Base-by-base conservation (phyloP, 1,140 invertebrate genomes). In the Leptonema lineaticorne region DNA sequence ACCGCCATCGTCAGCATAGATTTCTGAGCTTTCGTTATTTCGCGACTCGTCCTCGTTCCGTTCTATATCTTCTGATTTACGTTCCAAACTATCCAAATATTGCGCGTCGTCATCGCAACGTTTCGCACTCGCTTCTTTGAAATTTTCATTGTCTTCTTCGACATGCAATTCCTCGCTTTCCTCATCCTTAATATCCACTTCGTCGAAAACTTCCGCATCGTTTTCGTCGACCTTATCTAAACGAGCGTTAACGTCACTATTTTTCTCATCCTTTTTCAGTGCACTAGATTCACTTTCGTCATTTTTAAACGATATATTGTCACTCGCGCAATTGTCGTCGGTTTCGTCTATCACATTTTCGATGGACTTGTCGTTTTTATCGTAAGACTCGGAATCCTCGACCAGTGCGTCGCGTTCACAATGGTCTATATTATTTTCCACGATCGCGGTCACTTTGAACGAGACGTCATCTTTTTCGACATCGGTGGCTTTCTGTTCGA, bases 401-500 rank as follows among this genome's bases (percentile, higher is more conserved):
- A 63, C 27, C 14, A 16, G 63, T 4, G 60, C 48, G 72, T 68
- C 53, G 48, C 58, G 1, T 22, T 67, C 67, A 59, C 65, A 68
- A 68, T 70, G 16, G 71, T 74, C 30, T 69, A 41, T 27, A 53
- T 66, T 69, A 46, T 53, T 53, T 26, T 53, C 50, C 5, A 18
- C n/a, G 3, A 48, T 18, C 1, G 46, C 6, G 16, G 11, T 41
- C 11, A 16, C 2, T 41, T 41, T 16, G 37, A 11, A 11, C 9
- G 37, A 16, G 3, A 48, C 14, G 29, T 33, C 29, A 33, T 5
- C 5, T 11, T 33, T 33, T 33, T 33, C 29, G 5, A 6, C 29
- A 11, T 6, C 29, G 29, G 11, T 33, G 5, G 29, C 11, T 33
- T 33, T 33, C 29, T 6, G 11, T 33, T 33, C 29, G 11, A 6